phyloP scores from a whole-genome alignment of 1,140 invertebrate genomes.

The Rhagoletis zephyria region DNA sequence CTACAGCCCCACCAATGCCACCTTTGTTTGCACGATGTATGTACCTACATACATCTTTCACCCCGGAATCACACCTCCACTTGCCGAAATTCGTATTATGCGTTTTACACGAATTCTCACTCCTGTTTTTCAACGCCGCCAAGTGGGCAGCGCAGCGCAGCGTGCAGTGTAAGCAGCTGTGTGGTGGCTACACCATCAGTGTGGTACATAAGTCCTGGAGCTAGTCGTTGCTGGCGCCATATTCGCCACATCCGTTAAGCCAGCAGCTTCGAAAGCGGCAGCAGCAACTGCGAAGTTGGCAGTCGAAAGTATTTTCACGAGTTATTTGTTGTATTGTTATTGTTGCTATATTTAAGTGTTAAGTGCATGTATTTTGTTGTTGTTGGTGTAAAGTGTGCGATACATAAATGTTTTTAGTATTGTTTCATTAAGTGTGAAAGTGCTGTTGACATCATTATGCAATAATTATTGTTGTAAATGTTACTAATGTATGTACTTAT shows the following conservation, averaged over 20 bases:
- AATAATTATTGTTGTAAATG: neutral
- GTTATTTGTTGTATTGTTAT: slow-evolving; percentile 13
- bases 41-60: no score
- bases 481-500: neutral
- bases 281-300: neutral
- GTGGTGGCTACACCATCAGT: neutral
- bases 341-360: neutral
- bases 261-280: slow-evolving; percentile 14
- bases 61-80: neutral
- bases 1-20: neutral
- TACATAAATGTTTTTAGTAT: neutral
- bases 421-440: neutral
- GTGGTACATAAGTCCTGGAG: slow-evolving; percentile 26
- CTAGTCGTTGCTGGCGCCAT: slow-evolving; percentile 21
- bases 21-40: neutral
- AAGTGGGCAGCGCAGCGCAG: slow-evolving; percentile 25
- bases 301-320: neutral
- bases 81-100: neutral
- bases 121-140: neutral
- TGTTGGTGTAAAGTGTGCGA: neutral
- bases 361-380: slow-evolving; percentile 10
- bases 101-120: neutral
- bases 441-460: neutral
- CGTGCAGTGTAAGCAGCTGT: neutral
- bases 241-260: slow-evolving; percentile 38